Conservation (phyloP, 2,113 vertebrate genomes). For the Alectura lathami region DNA sequence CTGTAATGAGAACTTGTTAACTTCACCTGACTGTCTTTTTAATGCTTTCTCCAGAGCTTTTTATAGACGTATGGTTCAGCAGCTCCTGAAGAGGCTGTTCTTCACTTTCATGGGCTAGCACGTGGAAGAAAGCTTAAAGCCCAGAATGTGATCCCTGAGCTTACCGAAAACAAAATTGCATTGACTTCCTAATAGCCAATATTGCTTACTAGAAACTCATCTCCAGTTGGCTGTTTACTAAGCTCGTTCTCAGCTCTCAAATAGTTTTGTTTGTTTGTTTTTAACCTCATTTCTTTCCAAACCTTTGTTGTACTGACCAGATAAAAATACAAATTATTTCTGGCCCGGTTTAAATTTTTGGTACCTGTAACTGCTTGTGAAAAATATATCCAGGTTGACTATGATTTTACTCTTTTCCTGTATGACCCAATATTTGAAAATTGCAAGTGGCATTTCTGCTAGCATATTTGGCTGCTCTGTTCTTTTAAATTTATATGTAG, state of each 20-base stretch:
- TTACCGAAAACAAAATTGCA: constrained; percentile 25
- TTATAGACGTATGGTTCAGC: not conserved
- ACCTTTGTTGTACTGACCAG: not conserved
- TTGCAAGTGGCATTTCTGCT: not conserved
- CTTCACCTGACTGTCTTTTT: not conserved
- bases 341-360: not conserved
- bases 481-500: not conserved
- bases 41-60: not conserved
- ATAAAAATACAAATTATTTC: not conserved
- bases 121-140: not conserved
- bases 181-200: not conserved
- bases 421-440: not conserved
- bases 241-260: not conserved
- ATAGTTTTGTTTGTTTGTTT: not conserved
- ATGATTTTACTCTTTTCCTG: not conserved
- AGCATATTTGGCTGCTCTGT: not conserved
- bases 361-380: not conserved
- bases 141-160: not conserved
- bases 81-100: not conserved
- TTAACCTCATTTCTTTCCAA: not conserved
- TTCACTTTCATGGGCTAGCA: not conserved
- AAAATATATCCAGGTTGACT: not conserved
- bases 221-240: not conserved
- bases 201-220: not conserved
- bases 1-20: constrained; percentile 19